Conservation (phyloP, 2,113 vertebrate species). For the Plestiodon gilberti region DNA sequence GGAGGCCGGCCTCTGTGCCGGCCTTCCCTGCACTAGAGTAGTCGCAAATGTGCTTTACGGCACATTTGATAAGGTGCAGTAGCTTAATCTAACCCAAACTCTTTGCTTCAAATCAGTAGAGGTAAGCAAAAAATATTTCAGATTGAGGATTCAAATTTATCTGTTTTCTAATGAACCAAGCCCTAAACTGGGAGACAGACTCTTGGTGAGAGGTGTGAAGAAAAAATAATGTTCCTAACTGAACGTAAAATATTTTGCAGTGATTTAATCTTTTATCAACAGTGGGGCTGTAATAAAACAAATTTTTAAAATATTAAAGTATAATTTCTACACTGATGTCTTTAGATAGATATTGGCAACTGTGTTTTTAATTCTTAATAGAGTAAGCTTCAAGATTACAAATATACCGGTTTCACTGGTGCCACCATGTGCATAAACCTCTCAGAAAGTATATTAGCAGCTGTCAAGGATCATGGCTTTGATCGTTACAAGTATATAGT, state of each 20-base stretch:
- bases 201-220: background rate
- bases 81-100: background rate
- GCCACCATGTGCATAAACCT: conserved; percentile 68
- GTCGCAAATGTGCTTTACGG: too few species aligned
- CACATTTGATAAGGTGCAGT: background rate
- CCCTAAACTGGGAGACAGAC: background rate
- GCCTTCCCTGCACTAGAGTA: too few species aligned
- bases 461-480: conserved; percentile 72
- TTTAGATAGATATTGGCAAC: conserved; percentile 18
- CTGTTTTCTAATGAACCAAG: background rate
- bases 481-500: conserved; percentile 77
- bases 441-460: conserved; percentile 71
- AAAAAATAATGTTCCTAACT: background rate
- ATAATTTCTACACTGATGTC: background rate
- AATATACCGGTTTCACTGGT: conserved; percentile 63
- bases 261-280: background rate
- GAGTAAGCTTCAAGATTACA: conserved; percentile 68
- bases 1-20: too few species aligned
- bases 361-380: conserved; percentile 62
- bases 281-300: background rate
- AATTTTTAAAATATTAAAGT: background rate
- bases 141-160: background rate
- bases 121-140: background rate
- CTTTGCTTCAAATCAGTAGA: background rate
- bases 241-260: background rate